A percentile compares a stretch with the other conserved stretches of the same genome.
These are phyloP conservation scores for Dynastes tityus DNA, from an alignment of 2,888 invertebrate species.

Conservation along the genomic window DNA sequence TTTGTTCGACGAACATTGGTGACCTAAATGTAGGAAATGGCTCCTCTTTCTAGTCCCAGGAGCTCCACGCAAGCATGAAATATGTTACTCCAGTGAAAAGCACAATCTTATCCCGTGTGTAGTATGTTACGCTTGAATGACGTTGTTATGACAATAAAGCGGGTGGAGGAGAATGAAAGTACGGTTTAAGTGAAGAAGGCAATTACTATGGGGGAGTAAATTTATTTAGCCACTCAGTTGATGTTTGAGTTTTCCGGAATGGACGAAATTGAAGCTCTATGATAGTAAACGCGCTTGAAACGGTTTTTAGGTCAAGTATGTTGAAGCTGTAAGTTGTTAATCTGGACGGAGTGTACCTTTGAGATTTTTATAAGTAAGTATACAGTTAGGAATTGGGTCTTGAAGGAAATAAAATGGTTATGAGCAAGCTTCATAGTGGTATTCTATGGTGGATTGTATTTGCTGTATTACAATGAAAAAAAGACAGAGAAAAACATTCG, in stretches of 20 bases:
- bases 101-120: neutral
- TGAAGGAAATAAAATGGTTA: neutral
- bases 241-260: conserved; percentile 12
- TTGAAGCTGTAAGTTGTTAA: conserved; percentile 8
- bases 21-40: conserved; percentile 7
- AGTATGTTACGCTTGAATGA: neutral
- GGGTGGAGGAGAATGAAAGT: neutral
- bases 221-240: conserved; percentile 27
- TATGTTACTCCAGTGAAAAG: neutral
- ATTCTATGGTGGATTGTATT: no score
- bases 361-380: neutral
- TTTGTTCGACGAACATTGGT: neutral
- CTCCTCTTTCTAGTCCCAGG: neutral
- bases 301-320: conserved; percentile 33
- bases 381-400: neutral
- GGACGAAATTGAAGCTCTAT: conserved; percentile 14
- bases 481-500: no score
- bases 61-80: neutral
- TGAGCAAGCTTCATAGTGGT: no score
- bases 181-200: neutral
- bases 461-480: no score
- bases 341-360: neutral
- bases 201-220: neutral
- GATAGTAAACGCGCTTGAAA: neutral
- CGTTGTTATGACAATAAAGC: conserved; percentile 22